phyloP scores from a whole-genome alignment of 1,140 invertebrate genomes.

The Saccostrea echinata region DNA sequence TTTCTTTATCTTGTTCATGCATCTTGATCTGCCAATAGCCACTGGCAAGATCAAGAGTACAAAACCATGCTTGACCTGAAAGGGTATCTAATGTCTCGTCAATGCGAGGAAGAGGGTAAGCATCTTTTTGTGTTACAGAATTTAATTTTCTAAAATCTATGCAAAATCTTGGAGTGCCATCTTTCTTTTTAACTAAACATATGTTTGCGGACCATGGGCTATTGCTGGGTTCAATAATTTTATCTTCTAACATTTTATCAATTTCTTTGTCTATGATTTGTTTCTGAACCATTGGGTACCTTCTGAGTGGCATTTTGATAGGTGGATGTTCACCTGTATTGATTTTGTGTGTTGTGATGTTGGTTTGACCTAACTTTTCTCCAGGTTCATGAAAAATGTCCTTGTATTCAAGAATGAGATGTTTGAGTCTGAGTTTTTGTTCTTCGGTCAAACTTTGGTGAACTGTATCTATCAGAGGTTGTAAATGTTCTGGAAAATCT shows the following conservation, averaged over 20 bases:
- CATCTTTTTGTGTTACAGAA: too few species aligned
- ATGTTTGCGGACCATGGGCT: too few species aligned
- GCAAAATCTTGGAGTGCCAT: constrained; percentile 80
- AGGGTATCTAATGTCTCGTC: constrained; percentile 70
- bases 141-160: too few species aligned
- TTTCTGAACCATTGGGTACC: constrained; percentile 76
- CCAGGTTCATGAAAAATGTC: too few species aligned
- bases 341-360: constrained; percentile 46
- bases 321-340: constrained; percentile 52
- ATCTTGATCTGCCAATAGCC: constrained; percentile 43
- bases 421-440: too few species aligned
- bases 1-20: constrained; percentile 19
- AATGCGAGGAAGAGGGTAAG: too few species aligned
- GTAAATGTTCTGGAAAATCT: constrained; percentile 21
- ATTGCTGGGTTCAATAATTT: too few species aligned
- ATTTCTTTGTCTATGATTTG: constrained; percentile 77
- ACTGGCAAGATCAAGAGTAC: too few species aligned
- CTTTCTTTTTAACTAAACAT: constrained; percentile 80
- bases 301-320: constrained; percentile 50
- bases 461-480: neutral
- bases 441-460: too few species aligned
- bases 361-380: constrained; percentile 52
- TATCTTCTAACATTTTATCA: constrained; percentile 72
- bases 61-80: constrained; percentile 39
- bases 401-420: too few species aligned